Percentiles rank a stretch among this genome's conserved stretches.
Evolutionary conservation across 2,888 invertebrate species (phyloP).

Genomic region (Neoascia interrupta): DNA sequence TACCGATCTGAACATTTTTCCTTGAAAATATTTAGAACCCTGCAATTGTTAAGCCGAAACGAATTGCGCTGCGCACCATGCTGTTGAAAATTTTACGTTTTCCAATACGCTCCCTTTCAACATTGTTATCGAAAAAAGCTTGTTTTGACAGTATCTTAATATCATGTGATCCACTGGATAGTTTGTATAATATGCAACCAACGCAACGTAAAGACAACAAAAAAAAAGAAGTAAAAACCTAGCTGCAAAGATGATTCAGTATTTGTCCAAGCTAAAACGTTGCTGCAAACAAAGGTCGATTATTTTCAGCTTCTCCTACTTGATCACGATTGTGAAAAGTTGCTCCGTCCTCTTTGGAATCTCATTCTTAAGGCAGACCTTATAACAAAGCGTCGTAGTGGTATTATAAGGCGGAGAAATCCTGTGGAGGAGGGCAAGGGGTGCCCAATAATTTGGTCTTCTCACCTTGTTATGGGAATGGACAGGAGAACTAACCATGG

Average conservation of each 20-base stretch:
- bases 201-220: not conserved
- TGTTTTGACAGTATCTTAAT: no score
- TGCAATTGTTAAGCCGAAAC: no score
- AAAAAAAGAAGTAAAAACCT: slow-evolving; percentile 7
- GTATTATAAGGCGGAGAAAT: slow-evolving; percentile 8
- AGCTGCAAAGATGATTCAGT: slow-evolving; percentile 24
- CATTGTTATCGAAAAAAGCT: no score
- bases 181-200: no score
- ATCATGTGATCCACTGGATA: no score
- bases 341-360: slow-evolving; percentile 26
- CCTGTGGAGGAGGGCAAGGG: slow-evolving; percentile 12
- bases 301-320: not conserved
- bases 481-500: slow-evolving; percentile 62
- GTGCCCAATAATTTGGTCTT: slow-evolving; percentile 66
- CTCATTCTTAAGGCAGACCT: slow-evolving; percentile 9
- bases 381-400: slow-evolving; percentile 24
- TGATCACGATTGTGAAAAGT: slow-evolving; percentile 37
- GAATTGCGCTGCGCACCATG: no score
- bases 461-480: slow-evolving; percentile 68
- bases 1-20: no score
- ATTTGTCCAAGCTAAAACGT: slow-evolving; percentile 6
- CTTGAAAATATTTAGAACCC: no score
- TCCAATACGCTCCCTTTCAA: no score
- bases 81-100: no score
- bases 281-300: slow-evolving; percentile 16